Evolutionary conservation across 2,113 vertebrate species (phyloP).

Genomic region (Megaceryle torquata): DNA sequence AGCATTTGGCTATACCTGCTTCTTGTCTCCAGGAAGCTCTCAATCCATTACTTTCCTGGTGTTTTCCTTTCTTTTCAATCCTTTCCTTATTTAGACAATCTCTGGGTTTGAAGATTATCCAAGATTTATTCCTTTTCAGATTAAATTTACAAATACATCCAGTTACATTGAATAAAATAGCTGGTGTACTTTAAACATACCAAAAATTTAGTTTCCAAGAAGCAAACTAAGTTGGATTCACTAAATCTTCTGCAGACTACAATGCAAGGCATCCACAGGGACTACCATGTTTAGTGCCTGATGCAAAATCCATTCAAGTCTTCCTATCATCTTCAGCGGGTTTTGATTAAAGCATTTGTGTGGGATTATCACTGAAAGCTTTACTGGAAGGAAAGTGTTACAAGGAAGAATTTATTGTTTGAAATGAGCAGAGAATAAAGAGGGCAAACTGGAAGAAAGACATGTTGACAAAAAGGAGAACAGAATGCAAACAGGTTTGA

Average conservation of each 20-base stretch:
- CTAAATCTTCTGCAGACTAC: background rate
- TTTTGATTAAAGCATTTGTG: background rate
- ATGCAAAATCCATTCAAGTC: background rate
- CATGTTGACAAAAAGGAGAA: background rate
- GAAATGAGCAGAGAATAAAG: background rate
- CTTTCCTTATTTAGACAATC: constrained; percentile 67
- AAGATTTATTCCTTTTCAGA: constrained; percentile 39
- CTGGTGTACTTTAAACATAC: constrained; percentile 45
- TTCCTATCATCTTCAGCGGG: background rate
- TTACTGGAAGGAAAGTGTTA: background rate
- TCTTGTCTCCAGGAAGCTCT: constrained; percentile 61
- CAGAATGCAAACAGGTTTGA: background rate
- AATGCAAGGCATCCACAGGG: background rate
- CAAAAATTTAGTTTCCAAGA: constrained; percentile 19
- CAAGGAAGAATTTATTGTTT: background rate
- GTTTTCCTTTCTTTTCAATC: constrained; percentile 56
- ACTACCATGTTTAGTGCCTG: background rate
- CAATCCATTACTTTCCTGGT: constrained; percentile 50
- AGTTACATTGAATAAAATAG: constrained; percentile 21
- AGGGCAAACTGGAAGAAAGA: background rate
- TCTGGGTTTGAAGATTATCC: constrained; percentile 25
- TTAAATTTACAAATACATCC: constrained; percentile 36
- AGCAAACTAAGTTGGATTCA: background rate
- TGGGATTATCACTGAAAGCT: background rate
- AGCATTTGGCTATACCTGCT: constrained; percentile 61